Evolutionary conservation across 2,888 invertebrate genomes (phyloP).

Genomic region (Oithona nana): DNA sequence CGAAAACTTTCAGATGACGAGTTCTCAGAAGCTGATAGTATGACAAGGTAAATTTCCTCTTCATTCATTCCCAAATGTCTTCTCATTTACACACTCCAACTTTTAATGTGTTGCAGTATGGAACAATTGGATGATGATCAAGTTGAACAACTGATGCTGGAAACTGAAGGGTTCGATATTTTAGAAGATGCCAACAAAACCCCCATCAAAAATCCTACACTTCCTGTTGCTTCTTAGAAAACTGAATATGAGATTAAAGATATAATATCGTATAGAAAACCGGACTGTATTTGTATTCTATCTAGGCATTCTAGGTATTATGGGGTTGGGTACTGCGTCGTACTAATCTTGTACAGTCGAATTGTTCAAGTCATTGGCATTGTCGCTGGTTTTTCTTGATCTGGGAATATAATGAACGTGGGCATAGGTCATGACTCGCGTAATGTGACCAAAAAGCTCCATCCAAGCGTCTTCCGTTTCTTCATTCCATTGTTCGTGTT

Average conservation of each 20-base stretch:
- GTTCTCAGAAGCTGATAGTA: not conserved
- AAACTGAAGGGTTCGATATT: not conserved
- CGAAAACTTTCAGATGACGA: not conserved
- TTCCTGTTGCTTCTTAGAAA: no score
- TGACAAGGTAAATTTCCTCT: not conserved
- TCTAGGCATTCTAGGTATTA: no score
- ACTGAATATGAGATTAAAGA: no score
- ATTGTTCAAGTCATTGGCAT: no score
- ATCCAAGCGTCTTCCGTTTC: slow-evolving; percentile 9
- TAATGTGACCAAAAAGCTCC: slow-evolving; percentile 13
- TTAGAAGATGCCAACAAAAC: not conserved
- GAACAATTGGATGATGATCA: not conserved
- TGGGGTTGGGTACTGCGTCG: no score
- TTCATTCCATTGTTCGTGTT: not conserved
- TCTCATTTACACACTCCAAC: not conserved
- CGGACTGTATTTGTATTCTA: no score
- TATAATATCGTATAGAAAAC: no score
- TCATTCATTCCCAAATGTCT: not conserved
- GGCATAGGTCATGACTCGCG: slow-evolving; percentile 7
- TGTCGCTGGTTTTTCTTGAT: not conserved
- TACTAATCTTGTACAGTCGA: no score
- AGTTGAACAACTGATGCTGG: not conserved
- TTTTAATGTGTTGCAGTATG: not conserved
- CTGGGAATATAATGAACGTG: not conserved
- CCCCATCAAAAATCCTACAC: no score